Percentiles rank a stretch among this genome's conserved stretches.
Conservation (phyloP, 1,140 invertebrate species). For the Macrosteles quadrilineatus region DNA sequence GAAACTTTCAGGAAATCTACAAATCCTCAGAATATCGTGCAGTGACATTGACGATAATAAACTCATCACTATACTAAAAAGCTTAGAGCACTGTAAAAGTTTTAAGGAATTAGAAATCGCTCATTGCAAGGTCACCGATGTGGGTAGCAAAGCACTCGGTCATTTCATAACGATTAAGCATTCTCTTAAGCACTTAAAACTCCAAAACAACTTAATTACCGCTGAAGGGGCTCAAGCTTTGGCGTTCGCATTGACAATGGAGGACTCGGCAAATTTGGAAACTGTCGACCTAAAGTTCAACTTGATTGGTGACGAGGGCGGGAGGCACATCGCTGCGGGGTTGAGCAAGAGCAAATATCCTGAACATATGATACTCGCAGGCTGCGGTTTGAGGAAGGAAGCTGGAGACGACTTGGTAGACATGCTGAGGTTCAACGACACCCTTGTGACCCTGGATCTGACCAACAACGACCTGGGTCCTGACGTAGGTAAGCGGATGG, state of each 20-base stretch:
- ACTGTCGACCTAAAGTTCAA: conserved; percentile 48
- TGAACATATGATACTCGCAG: conserved; percentile 44
- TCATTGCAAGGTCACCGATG: conserved; percentile 46
- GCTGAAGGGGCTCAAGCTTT: conserved; percentile 40
- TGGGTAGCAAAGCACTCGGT: conserved; percentile 48
- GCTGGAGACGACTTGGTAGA: conserved; percentile 43
- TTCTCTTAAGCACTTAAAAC: conserved; percentile 42
- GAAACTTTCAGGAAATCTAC: conserved; percentile 41
- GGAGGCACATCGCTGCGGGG: conserved; percentile 46
- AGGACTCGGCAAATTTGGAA: conserved; percentile 40
- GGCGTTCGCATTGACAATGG: conserved; percentile 41
- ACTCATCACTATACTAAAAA: conserved; percentile 43
- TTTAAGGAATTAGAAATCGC: conserved; percentile 47
- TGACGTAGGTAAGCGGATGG: conserved; percentile 41
- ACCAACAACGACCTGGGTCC: conserved; percentile 48
- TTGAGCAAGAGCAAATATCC: conserved; percentile 44
- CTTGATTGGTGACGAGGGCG: conserved; percentile 47
- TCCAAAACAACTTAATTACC: conserved; percentile 47
- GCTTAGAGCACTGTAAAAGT: conserved; percentile 44
- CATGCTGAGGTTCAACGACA: conserved; percentile 45
- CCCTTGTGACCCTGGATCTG: conserved; percentile 45
- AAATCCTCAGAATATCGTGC: conserved; percentile 44
- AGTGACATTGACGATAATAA: conserved; percentile 44
- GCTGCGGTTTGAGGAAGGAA: conserved; percentile 44
- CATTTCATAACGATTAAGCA: conserved; percentile 43